A percentile compares a stretch with the other conserved stretches of the same genome.
Conservation (phyloP, 2,888 invertebrate genomes). For the Seira musarum region DNA sequence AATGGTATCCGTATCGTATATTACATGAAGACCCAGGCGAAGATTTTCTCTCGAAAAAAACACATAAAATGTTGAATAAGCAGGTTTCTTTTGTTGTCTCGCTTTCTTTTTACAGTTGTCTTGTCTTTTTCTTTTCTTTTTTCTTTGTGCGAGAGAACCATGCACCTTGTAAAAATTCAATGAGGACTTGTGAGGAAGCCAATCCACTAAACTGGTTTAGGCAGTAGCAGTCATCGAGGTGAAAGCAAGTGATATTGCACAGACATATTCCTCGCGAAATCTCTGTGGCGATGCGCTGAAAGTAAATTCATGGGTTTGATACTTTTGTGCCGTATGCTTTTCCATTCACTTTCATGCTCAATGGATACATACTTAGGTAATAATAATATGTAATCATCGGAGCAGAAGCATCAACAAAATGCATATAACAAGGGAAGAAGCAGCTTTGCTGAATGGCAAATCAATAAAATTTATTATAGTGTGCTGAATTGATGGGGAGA, state of each 20-base stretch:
- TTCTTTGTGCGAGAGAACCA: conserved; percentile 1
- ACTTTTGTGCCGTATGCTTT: not conserved
- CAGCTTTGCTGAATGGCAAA: conserved; percentile 66
- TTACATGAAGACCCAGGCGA: no score
- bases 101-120: conserved; percentile 19
- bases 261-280: conserved; percentile 38
- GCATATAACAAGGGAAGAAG: conserved; percentile 23
- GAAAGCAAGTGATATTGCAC: conserved; percentile 33
- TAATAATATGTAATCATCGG: not conserved
- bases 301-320: conserved; percentile 40
- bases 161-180: conserved; percentile 13
- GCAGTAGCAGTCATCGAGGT: conserved; percentile 17
- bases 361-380: no score
- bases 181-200: not conserved
- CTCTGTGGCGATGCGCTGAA: conserved; percentile 24
- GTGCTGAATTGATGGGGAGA: conserved; percentile 70
- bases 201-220: not conserved
- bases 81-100: conserved; percentile 25
- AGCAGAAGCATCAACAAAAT: conserved; percentile 4
- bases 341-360: not conserved
- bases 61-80: conserved; percentile 30
- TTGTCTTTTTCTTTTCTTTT: conserved; percentile 4
- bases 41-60: not conserved
- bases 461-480: conserved; percentile 70
- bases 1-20: no score